Conservation (phyloP, 2,888 invertebrate genomes). For the Colletes collaris region DNA sequence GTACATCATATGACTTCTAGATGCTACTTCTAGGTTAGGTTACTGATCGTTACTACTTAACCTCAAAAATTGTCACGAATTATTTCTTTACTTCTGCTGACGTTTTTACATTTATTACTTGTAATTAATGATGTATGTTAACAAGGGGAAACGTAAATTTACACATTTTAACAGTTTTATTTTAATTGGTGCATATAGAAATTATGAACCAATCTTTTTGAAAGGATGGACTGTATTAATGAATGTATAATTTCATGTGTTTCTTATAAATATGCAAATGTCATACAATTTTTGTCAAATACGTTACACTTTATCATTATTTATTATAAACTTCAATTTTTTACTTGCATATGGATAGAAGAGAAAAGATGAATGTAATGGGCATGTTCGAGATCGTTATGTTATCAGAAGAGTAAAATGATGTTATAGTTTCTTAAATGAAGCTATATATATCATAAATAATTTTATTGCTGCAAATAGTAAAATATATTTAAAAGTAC, state of each 20-base stretch:
- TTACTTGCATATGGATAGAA: not conserved
- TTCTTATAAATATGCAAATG: not conserved
- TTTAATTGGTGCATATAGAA: not conserved
- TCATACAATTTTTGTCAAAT: not conserved
- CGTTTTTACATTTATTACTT: not conserved
- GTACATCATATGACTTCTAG: constrained; percentile 3
- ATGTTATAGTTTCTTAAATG: not conserved
- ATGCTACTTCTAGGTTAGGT: constrained; percentile 58
- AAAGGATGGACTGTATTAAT: not conserved
- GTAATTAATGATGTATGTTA: not conserved
- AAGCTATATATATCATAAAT: not conserved
- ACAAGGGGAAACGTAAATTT: not conserved
- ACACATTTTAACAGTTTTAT: not conserved
- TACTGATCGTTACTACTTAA: constrained; percentile 60
- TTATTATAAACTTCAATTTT: not conserved
- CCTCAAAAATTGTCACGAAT: constrained; percentile 54
- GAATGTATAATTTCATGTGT: not conserved
- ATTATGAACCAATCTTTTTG: constrained; percentile 5
- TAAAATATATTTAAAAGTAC: not conserved
- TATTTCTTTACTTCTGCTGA: constrained; percentile 23
- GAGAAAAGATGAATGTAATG: not conserved
- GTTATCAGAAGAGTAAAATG: not conserved
- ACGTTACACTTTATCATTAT: not conserved
- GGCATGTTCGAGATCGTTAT: constrained; percentile 13
- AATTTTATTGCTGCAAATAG: not conserved